phyloP scores from a whole-genome alignment of 2,888 invertebrate species.

The Eristalis tenax region DNA sequence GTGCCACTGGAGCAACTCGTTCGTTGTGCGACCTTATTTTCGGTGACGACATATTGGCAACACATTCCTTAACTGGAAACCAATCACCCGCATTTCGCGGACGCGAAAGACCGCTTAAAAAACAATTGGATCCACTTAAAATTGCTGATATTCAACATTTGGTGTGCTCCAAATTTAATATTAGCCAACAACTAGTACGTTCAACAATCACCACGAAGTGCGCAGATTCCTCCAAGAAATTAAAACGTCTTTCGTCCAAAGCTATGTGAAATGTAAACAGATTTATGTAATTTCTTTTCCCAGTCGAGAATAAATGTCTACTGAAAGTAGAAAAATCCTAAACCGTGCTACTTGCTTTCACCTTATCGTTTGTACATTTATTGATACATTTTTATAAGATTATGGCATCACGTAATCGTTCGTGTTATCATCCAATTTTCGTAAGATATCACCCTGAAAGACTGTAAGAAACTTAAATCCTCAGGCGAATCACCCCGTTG shows the following conservation, averaged over 20 bases:
- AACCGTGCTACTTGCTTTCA: too few species aligned
- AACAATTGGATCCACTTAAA: constrained; percentile 80
- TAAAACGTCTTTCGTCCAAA: constrained; percentile 75
- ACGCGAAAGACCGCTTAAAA: constrained; percentile 71
- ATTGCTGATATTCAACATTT: constrained; percentile 76
- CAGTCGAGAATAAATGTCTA: too few species aligned
- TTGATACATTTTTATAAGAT: too few species aligned
- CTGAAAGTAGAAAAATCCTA: too few species aligned
- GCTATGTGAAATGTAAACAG: not conserved
- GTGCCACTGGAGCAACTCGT: constrained; percentile 82
- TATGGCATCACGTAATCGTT: too few species aligned
- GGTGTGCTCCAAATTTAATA: constrained; percentile 67
- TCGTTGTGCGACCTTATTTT: constrained; percentile 82
- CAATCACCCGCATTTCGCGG: constrained; percentile 80
- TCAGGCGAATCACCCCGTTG: too few species aligned
- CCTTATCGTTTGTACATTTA: too few species aligned
- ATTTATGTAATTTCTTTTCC: too few species aligned
- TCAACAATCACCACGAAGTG: constrained; percentile 84
- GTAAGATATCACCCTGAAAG: too few species aligned
- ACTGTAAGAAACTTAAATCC: too few species aligned
- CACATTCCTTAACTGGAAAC: constrained; percentile 83
- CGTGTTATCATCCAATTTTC: too few species aligned
- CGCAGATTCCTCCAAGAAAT: constrained; percentile 84
- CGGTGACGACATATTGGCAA: constrained; percentile 82
- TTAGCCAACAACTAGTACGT: constrained; percentile 83